Evolutionary conservation across 2,113 vertebrate genomes (phyloP).

Genomic region (Alethe diademata): DNA sequence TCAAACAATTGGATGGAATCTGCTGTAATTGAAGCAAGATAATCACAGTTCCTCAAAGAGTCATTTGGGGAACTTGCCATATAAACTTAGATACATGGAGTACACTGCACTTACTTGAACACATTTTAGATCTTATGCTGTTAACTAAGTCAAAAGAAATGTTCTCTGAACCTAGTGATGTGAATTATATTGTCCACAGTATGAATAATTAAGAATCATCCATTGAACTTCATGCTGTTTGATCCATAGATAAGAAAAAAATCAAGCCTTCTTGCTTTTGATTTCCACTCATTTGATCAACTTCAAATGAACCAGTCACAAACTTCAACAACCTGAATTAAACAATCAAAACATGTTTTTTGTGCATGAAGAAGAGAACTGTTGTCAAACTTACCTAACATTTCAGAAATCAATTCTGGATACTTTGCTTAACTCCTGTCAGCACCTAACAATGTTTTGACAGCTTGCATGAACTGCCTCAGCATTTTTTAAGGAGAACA

Average conservation of each 20-base stretch:
- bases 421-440: background rate
- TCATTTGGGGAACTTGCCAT: background rate
- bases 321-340: background rate
- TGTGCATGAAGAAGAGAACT: background rate
- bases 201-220: background rate
- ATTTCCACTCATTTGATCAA: background rate
- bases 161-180: background rate
- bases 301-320: background rate
- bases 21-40: background rate
- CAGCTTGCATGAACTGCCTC: background rate
- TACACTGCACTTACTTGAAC: background rate
- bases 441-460: background rate
- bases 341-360: background rate
- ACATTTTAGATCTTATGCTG: background rate
- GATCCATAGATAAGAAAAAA: background rate
- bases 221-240: background rate
- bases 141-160: background rate
- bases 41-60: background rate
- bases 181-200: background rate
- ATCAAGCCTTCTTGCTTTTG: background rate
- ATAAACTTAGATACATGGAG: background rate
- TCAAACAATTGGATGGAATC: background rate
- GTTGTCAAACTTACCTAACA: background rate
- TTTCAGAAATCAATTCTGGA: background rate
- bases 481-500: background rate